These are phyloP conservation scores for Sylvietta virens DNA, from an alignment of 2,113 vertebrate genomes.

Conservation along the genomic window DNA sequence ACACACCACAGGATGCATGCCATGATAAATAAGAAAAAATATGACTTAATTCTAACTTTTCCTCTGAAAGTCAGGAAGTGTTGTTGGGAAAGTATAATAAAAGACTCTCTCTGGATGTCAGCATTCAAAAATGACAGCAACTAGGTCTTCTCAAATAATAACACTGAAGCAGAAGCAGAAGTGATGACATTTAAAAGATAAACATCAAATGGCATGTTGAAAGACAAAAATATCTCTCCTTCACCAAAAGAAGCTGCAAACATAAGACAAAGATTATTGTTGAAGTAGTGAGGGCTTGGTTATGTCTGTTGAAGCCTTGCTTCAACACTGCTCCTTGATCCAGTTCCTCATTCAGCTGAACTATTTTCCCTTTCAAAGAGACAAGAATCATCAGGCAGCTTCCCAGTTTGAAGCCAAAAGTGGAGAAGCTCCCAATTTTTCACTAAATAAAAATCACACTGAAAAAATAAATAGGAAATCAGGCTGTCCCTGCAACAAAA, in stretches of 20 bases:
- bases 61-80: neutral
- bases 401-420: neutral
- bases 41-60: neutral
- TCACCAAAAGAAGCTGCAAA: neutral
- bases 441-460: neutral
- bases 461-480: neutral
- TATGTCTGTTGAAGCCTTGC: neutral
- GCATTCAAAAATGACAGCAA: neutral
- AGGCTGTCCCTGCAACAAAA: neutral
- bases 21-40: neutral
- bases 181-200: neutral
- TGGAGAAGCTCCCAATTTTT: neutral
- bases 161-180: neutral
- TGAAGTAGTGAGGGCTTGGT: neutral
- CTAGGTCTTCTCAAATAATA: neutral
- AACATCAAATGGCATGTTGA: neutral
- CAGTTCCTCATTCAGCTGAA: neutral
- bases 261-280: neutral
- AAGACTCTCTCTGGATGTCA: neutral
- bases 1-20: neutral
- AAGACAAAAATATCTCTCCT: neutral
- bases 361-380: neutral
- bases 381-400: neutral
- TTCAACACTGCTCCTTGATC: neutral
- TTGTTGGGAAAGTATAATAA: neutral